Base-by-base conservation (phyloP, 2,888 invertebrate genomes). In the Coenonympha glycerion region DNA sequence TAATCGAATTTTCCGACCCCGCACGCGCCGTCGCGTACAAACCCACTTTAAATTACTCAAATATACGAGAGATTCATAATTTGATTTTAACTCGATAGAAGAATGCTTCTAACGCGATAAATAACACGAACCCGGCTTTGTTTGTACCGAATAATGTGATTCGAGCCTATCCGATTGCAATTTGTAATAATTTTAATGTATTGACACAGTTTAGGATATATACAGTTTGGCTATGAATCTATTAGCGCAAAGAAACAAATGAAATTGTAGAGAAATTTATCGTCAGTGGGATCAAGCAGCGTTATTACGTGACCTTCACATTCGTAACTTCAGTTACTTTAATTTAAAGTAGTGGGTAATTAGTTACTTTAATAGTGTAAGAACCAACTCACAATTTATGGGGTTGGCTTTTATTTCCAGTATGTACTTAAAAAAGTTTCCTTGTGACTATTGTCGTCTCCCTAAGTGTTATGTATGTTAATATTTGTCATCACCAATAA, bases 131-230 rank as follows among this genome's bases (percentile, higher is more conserved):
- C 55, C 51, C 61, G 56, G 49, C 63, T 68, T 74, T 78, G 76
- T 79, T 74, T 71, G 71, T 58, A 50, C 28, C 31, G 58, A 58
- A 58, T 74, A 72, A 76, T 77, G 71, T 70, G 71, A 70, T 76
- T 81, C 74, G 73, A 68, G 69, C 69, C 75, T 76, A 76, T 80
- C 68, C 69, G 64, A 72, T 69, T 60, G 61, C 72, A 73, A 84
- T 84, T 85, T 81, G 82, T 80, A 78, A 83, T 79, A 72, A 82
- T 76, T 85, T 81, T 79, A 79, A 81, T 80, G 79, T 63, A 67
- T 21, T 15, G 13, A 22, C 15, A 4, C 13, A 39, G 22, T 15
- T 24, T 39, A 24, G 9, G 4, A 39, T 39, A 9, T 15, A 15
- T 39, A 15, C 39, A 39, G 39, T 39, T 21, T 13, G 8, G 22